Percentiles rank a stretch among this genome's conserved stretches.
phyloP scores from a whole-genome alignment of 2,113 vertebrate species.

The Osmerus mordax region DNA sequence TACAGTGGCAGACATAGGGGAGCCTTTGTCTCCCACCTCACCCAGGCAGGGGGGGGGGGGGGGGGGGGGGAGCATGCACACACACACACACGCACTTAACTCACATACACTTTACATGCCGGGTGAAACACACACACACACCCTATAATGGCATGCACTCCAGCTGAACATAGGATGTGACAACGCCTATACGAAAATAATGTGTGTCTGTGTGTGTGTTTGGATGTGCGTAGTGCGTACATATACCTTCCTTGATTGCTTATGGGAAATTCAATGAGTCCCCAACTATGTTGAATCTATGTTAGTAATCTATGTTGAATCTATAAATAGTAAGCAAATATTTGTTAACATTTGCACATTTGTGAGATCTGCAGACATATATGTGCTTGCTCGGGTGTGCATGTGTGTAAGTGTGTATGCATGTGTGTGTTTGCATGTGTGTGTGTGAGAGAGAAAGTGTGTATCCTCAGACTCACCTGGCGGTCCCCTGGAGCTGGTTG shows the following conservation, averaged over 20 bases:
- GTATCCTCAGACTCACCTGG: conserved; percentile 67
- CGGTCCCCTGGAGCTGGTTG: conserved; percentile 52
- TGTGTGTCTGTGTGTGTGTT: conserved; percentile 19
- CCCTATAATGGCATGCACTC: background rate
- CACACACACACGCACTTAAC: conserved; percentile 3
- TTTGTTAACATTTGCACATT: background rate
- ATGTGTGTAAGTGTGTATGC: conserved; percentile 19
- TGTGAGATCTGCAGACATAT: background rate
- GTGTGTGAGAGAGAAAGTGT: conserved; percentile 19
- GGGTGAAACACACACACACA: background rate
- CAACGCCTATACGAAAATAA: conserved; percentile 33
- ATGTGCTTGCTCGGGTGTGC: conserved; percentile 13
- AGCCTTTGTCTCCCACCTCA: conserved; percentile 68
- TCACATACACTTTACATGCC: conserved; percentile 34
- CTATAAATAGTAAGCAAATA: conserved; percentile 8
- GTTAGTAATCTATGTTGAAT: background rate
- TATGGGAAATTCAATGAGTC: background rate
- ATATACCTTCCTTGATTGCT: conserved; percentile 9
- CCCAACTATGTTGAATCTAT: background rate
- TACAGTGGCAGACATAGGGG: conserved; percentile 62
- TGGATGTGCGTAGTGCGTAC: conserved; percentile 32
- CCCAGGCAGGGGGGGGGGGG: conserved; percentile 38
- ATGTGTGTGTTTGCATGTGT: conserved; percentile 16
- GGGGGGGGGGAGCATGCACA: background rate
- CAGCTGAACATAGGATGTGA: conserved; percentile 7